Conservation (phyloP, 2,797 vertebrate species). For the Phyllotis vaccarum region DNA sequence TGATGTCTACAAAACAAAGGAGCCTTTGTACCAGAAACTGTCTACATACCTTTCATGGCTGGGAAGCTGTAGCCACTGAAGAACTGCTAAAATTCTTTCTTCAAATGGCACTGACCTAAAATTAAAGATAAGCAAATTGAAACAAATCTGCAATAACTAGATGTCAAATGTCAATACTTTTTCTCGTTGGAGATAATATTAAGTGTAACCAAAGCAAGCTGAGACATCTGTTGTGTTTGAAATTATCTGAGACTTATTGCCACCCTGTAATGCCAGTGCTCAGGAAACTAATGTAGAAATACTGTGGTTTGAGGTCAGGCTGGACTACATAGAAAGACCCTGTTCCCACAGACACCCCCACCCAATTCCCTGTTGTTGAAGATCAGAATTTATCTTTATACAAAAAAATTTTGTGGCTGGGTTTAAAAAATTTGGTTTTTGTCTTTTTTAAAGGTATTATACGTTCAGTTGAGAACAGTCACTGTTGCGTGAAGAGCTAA, state of each 20-base stretch:
- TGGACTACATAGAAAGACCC: background rate
- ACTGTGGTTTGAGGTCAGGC: background rate
- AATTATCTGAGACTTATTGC: constrained; percentile 9
- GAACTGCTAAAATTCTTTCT: constrained; percentile 89
- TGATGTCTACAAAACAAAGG: constrained; percentile 29
- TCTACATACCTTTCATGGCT: constrained; percentile 91
- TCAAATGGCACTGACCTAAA: constrained; percentile 91
- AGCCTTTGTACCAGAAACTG: background rate
- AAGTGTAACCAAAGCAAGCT: background rate
- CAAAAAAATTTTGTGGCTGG: background rate
- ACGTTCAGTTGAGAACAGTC: background rate
- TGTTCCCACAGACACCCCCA: background rate
- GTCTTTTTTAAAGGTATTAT: background rate
- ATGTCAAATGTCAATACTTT: background rate
- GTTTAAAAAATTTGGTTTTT: background rate
- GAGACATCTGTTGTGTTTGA: background rate
- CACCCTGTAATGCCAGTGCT: background rate
- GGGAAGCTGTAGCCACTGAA: constrained; percentile 94
- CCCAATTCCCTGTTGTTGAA: background rate
- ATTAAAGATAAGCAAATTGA: constrained; percentile 57
- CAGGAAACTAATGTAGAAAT: background rate
- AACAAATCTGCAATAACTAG: background rate
- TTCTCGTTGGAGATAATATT: background rate
- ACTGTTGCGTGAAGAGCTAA: background rate
- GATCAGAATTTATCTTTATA: background rate